These are phyloP conservation scores for Ooceraea biroi DNA, from an alignment of 1,140 invertebrate genomes.

Conservation along the genomic window DNA sequence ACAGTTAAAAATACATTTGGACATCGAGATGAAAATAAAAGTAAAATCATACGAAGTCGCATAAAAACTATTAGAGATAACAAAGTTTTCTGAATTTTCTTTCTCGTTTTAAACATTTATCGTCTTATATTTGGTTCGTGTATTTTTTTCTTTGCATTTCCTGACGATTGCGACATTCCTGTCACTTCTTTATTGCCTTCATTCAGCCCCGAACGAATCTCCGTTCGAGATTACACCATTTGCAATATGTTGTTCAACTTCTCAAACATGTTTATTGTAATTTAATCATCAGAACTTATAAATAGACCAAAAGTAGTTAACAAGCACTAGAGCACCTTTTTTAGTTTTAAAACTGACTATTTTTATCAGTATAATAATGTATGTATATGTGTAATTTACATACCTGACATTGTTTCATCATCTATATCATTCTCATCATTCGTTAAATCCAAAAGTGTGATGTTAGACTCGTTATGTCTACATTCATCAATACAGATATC, in stretches of 20 bases:
- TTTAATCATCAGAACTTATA: constrained; percentile 7
- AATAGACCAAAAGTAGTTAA: neutral
- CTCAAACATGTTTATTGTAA: neutral
- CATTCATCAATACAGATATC: constrained; percentile 88
- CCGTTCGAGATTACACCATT: constrained; percentile 73
- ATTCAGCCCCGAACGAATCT: constrained; percentile 59
- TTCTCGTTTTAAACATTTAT: constrained; percentile 64
- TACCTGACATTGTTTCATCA: constrained; percentile 94
- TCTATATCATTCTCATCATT: constrained; percentile 94
- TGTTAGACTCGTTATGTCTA: constrained; percentile 83
- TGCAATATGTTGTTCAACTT: constrained; percentile 31
- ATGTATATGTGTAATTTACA: neutral
- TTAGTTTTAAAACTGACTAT: neutral
- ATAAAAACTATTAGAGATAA: constrained; percentile 59
- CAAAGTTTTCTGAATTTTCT: constrained; percentile 57
- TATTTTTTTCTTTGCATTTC: constrained; percentile 69
- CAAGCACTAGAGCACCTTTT: neutral
- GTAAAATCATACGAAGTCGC: constrained; percentile 16
- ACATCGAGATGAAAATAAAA: constrained; percentile 5
- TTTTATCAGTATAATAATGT: neutral
- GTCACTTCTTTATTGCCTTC: constrained; percentile 51
- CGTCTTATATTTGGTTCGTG: constrained; percentile 71
- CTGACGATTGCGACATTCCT: constrained; percentile 39
- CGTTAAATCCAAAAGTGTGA: constrained; percentile 86
- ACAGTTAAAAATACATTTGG: neutral